phyloP scores from a whole-genome alignment of 2,888 invertebrate genomes.

The Drosophila buzzatii region DNA sequence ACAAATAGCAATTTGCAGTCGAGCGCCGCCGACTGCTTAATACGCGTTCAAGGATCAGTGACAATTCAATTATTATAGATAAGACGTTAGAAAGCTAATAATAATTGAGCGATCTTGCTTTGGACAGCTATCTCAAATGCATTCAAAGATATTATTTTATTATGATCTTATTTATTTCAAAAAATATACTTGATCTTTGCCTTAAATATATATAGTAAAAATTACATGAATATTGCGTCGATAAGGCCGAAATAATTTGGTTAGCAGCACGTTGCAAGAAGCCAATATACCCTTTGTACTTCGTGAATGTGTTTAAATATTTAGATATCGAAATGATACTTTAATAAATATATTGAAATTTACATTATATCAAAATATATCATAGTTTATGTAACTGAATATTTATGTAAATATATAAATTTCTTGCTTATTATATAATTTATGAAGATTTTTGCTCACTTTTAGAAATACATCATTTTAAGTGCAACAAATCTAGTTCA shows the following conservation, averaged over 20 bases:
- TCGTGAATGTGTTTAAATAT: no score
- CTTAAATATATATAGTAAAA: no score
- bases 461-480: not conserved
- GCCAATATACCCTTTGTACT: not conserved
- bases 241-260: no score
- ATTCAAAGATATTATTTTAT: no score
- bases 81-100: no score
- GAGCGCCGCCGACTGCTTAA: not conserved
- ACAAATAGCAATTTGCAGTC: not conserved
- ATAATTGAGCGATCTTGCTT: no score
- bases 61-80: not conserved
- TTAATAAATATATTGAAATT: not conserved
- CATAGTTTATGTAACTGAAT: no score
- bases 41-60: not conserved
- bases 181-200: no score
- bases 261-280: not conserved
- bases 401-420: not conserved
- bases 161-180: no score
- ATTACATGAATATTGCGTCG: no score
- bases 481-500: not conserved
- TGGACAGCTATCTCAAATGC: no score
- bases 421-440: no score
- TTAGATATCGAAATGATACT: not conserved
- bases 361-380: not conserved
- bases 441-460: accelerated